These are phyloP conservation scores for Sapajus apella DNA, from an alignment of 2,113 vertebrate species.

Conservation along the genomic window DNA sequence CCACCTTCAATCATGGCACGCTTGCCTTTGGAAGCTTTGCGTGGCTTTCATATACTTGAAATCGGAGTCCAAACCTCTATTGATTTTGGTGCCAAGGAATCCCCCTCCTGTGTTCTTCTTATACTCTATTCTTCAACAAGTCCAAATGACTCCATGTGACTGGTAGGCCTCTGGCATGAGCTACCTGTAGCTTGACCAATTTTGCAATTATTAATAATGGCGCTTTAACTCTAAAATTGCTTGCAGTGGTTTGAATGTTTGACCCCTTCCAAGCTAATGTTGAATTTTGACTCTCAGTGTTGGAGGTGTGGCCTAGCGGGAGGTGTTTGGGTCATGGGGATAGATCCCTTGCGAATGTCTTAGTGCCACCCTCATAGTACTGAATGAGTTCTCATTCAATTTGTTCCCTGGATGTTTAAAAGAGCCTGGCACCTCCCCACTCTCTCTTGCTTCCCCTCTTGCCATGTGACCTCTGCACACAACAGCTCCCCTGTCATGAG, in stretches of 20 bases:
- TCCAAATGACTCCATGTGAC: fast-evolving
- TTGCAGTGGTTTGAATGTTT: background rate
- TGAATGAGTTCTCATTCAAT: too few relatives aligned
- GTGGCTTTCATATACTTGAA: background rate
- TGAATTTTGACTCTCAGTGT: background rate
- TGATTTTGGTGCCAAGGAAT: background rate
- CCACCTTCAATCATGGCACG: background rate
- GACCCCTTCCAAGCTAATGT: background rate
- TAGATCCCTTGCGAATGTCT: background rate
- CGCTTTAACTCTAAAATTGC: background rate
- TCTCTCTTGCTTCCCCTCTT: background rate
- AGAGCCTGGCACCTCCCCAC: background rate
- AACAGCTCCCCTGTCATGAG: background rate
- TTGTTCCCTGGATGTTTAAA: background rate
- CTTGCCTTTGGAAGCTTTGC: background rate
- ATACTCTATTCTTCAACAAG: fast-evolving
- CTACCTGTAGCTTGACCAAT: background rate
- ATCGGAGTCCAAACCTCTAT: fast-evolving
- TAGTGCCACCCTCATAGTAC: too few relatives aligned
- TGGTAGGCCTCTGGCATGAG: background rate
- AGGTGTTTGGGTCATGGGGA: background rate
- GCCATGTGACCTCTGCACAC: background rate
- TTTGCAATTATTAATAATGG: background rate
- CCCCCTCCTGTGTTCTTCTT: background rate
- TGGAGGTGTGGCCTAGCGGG: background rate